Base-by-base conservation (phyloP, 2,113 vertebrate species). In the Solenodon paradoxus region DNA sequence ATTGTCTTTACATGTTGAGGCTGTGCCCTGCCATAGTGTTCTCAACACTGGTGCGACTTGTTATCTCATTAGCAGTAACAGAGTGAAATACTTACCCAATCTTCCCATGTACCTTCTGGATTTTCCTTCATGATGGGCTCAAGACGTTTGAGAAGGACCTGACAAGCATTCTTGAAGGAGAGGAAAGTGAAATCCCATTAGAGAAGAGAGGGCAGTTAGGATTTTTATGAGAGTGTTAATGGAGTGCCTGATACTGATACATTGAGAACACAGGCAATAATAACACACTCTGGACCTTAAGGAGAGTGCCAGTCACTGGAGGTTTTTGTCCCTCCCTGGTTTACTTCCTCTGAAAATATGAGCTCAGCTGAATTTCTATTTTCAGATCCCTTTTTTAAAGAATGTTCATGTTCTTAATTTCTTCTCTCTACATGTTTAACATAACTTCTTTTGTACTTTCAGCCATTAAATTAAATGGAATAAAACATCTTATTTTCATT, bases 151-250 rank as follows among this genome's bases (percentile, higher is more conserved):
- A 99, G 97, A 80, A 99, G 98, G 90, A 94, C 99, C 97, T 99
- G 98, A 90, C 99, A 99, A 92, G 99, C 99, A n/a, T 98, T 97
- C 99, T 99, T 92, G 53, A 95, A 79, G n/a, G 28, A 68, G n/a
- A 80, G 94, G 96, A 55, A 83, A 51, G 51, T 74, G 35, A 84
- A 93, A 93, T 30, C 3, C 22, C 20, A 35, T 97, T 79, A 95
- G 78, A 59, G 71, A 55, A 49, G 61, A 81, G 24, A 24, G 6
- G 6, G 5, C 68, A 35, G 49, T 92, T 75, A 64, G n/a, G 38
- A 32, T 92, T 79, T 75, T 78, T 40, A 47, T n/a, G 45, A 77
- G 79, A 47, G 11, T 5, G 32, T 32, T 59, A 9, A 42, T 3
- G 9, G 19, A 20, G 7, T 35, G 11, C 15, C 19, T 28, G 57